Evolutionary conservation across 2,888 invertebrate species (phyloP), one percentile per base, ranked within the genome.

Genomic region (Stictocephala bisonia): DNA sequence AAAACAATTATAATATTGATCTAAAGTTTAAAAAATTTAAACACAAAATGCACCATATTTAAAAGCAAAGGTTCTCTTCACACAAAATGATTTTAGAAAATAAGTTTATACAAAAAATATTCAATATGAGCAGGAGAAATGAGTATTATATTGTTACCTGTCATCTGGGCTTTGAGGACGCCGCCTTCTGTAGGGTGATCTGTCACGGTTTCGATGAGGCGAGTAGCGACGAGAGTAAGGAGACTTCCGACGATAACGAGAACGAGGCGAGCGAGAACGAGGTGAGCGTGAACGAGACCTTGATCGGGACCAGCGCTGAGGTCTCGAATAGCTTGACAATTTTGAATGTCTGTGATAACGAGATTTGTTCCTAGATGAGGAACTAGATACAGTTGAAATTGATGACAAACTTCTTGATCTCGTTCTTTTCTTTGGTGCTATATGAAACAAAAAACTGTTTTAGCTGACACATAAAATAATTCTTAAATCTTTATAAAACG

Each of bases 281-380:
- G 64, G 64, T 13, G 64, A 64, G n/a, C 64, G 41, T 13, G 64
- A 56, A 15, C 56, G 68, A 22, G 75, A 72, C 44, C 73, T 71
- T 0, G 77, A 76, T 3, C 70, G 71, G 1, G 74, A 73, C 31
- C 77, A 60, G 48, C 72, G 68, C 22, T 29, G 58, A 2, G 70
- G n/a, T 11, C 64, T 41, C 0, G 26, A 26, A 44, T 20, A 20
- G 20, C 71, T 53, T 44, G 40, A 26, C 15, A 35, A 44, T 69
- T 58, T 60, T 7, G 41, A 18, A 22, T 66, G 60, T 13, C 71
- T 56, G 22, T 26, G 20, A 66, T 69, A 51, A 31, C 73, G 48
- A 18, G 18, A 3, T 29, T 35, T 29, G 40, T 20, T 51, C n/a
- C 51, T 70, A 0, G 75, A 80, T 13, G 83, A 82, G 0, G 84